Conservation (phyloP, 2,888 invertebrate species). For the Mesorhabditis spiculigera region DNA sequence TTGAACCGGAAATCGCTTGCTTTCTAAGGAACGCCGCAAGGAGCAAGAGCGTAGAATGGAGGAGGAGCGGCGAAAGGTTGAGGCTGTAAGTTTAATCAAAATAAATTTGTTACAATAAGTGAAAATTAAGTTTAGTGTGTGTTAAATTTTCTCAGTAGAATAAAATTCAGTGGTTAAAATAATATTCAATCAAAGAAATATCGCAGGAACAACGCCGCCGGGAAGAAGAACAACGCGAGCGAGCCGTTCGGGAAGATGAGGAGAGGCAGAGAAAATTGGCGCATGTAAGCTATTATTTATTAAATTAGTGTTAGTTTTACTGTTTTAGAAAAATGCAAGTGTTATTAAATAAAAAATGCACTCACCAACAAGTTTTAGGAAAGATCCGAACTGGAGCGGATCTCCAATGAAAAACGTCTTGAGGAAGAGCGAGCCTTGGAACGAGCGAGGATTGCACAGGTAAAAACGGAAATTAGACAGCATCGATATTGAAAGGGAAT, state of each 20-base stretch:
- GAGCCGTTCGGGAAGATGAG: neutral
- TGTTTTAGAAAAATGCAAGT: too few species aligned
- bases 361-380: neutral
- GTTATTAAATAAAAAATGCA: too few species aligned
- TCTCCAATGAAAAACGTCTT: neutral
- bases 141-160: too few species aligned
- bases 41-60: too few species aligned
- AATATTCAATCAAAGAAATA: neutral
- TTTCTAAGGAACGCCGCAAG: too few species aligned
- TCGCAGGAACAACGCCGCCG: neutral
- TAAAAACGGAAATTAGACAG: neutral
- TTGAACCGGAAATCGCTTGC: too few species aligned
- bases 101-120: too few species aligned
- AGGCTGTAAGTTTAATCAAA: neutral
- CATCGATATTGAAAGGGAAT: neutral
- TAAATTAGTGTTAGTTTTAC: too few species aligned
- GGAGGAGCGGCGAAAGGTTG: neutral
- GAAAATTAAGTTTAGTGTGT: too few species aligned
- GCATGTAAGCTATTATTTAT: neutral
- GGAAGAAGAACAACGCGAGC: conserved; percentile 7
- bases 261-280: neutral
- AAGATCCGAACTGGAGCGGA: neutral
- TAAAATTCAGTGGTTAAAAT: too few species aligned
- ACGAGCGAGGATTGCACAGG: neutral
- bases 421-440: neutral